Evolutionary conservation across 2,888 invertebrate species (phyloP).

Genomic region (Myopa tessellatipennis): DNA sequence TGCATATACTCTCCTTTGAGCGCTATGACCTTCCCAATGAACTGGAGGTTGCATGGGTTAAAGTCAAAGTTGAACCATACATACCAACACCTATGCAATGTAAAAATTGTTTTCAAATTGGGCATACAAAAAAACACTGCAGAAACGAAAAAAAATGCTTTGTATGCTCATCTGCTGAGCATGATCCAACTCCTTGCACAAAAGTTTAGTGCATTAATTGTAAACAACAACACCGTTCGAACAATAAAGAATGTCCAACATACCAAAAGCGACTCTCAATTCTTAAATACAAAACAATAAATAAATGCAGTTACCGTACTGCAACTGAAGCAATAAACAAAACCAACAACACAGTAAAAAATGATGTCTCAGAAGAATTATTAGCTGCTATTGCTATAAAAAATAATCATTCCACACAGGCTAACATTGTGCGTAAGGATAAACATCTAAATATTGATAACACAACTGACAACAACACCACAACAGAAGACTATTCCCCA

Average conservation of each 20-base stretch:
- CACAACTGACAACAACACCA: too few species aligned
- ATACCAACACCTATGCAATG: constrained; percentile 25
- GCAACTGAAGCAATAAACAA: not conserved
- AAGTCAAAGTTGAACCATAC: not conserved
- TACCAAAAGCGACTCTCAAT: not conserved
- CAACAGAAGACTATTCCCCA: too few species aligned
- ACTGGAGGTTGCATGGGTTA: not conserved
- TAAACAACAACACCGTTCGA: not conserved
- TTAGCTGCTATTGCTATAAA: not conserved
- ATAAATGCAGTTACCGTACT: too few species aligned
- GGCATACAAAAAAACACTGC: constrained; percentile 24
- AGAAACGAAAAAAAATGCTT: constrained; percentile 9
- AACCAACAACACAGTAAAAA: not conserved
- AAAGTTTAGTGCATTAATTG: constrained; percentile 17
- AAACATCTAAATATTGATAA: too few species aligned
- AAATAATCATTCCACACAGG: too few species aligned
- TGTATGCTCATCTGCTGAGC: not conserved
- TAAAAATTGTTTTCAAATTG: constrained; percentile 15
- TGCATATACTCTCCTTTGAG: not conserved
- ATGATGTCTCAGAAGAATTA: not conserved
- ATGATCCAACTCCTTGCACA: not conserved
- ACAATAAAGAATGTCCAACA: not conserved
- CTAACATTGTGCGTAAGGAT: too few species aligned
- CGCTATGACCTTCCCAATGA: not conserved
- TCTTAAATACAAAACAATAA: not conserved